Percentiles rank a stretch among this genome's conserved stretches.
phyloP scores from a whole-genome alignment of 2,113 vertebrate species.

The Ptilonorhynchus violaceus region DNA sequence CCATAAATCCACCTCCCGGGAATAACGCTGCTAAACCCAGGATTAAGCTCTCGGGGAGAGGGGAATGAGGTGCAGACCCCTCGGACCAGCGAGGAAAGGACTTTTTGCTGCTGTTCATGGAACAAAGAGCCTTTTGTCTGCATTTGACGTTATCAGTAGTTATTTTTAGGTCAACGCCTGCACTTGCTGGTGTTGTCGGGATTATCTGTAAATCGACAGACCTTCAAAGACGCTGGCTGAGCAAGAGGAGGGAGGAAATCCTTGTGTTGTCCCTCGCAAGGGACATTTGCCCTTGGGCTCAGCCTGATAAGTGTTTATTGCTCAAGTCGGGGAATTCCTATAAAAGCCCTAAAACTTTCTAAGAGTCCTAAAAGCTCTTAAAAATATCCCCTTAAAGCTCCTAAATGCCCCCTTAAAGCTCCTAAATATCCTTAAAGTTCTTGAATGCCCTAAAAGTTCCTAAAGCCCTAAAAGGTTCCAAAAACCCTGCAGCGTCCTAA shows the following conservation, averaged over 20 bases:
- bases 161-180: conserved; percentile 20
- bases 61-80: neutral
- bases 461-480: neutral
- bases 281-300: conserved; percentile 14
- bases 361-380: neutral
- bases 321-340: neutral
- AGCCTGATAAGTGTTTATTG: neutral
- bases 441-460: neutral
- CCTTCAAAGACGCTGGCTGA: neutral
- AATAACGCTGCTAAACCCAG: neutral
- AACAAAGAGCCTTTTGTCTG: conserved; percentile 30
- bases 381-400: neutral
- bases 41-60: neutral
- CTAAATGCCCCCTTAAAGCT: neutral
- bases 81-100: neutral
- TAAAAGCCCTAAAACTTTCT: neutral
- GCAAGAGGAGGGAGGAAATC: neutral
- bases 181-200: neutral
- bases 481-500: neutral
- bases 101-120: neutral
- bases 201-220: neutral
- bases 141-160: neutral
- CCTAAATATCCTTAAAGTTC: neutral
- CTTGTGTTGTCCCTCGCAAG: neutral
- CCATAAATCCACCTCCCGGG: neutral